phyloP scores from a whole-genome alignment of 2,888 invertebrate species.

The Pyrrhosoma nymphula region DNA sequence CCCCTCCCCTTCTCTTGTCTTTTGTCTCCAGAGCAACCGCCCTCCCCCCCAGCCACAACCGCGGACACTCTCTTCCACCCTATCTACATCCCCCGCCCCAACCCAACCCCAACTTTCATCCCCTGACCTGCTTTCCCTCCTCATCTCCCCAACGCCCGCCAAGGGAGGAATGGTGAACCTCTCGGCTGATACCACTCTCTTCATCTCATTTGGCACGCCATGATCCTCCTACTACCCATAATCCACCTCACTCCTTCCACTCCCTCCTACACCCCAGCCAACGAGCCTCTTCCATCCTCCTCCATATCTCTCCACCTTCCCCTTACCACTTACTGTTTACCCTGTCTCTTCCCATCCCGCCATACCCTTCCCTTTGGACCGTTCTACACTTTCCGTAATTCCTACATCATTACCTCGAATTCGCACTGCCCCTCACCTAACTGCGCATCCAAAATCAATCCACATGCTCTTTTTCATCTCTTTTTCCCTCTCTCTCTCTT shows the following conservation, averaged over 20 bases:
- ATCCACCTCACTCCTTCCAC: not conserved
- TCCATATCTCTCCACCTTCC: not conserved
- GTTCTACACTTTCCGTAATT: not conserved
- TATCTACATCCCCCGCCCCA: not conserved
- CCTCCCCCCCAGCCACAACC: not conserved
- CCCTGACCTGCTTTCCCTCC: not conserved
- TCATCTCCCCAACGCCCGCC: not conserved
- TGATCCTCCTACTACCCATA: slow-evolving; percentile 38
- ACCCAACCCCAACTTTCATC: not conserved
- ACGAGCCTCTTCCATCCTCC: not conserved
- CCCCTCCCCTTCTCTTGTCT: not conserved
- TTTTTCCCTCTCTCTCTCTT: not conserved
- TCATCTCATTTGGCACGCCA: slow-evolving; percentile 55
- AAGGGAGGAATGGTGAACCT: not conserved
- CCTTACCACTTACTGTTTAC: not conserved
- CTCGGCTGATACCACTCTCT: slow-evolving; percentile 41
- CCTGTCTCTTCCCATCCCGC: not conserved
- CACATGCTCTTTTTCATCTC: not conserved
- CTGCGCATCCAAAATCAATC: not conserved
- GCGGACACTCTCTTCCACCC: not conserved
- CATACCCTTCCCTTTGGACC: not conserved
- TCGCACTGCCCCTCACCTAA: not conserved
- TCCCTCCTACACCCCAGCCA: not conserved
- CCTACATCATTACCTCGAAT: not conserved
- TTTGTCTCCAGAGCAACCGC: not conserved